These are phyloP conservation scores for Girardia tigrina DNA, from an alignment of 2,888 invertebrate genomes.

Conservation along the genomic window DNA sequence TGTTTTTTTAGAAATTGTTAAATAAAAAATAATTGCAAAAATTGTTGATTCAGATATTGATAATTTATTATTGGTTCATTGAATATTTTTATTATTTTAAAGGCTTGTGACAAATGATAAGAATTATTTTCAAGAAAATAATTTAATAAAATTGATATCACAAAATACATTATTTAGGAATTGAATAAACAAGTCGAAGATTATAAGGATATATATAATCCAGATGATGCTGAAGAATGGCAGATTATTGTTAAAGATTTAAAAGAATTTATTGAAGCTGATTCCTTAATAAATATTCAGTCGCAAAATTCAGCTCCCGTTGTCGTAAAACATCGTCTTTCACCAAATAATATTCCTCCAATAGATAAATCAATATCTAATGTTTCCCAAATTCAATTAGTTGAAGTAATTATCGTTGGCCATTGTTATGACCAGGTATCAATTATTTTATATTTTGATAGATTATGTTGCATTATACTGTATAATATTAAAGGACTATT, in stretches of 20 bases:
- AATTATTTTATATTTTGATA: background rate
- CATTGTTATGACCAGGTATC: constrained; percentile 70
- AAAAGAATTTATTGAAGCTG: constrained; percentile 77
- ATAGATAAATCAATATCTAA: constrained; percentile 68
- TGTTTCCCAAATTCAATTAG: constrained; percentile 66
- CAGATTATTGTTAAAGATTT: constrained; percentile 81
- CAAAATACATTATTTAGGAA: constrained; percentile 54
- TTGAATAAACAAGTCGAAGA: constrained; percentile 82
- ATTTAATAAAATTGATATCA: background rate
- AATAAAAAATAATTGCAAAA: too few relatives aligned
- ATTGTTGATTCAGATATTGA: too few relatives aligned
- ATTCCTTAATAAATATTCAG: constrained; percentile 71
- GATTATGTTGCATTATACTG: background rate
- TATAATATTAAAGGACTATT: too few relatives aligned
- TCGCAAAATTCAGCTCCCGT: constrained; percentile 72
- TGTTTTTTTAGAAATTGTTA: too few relatives aligned
- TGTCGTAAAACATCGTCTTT: constrained; percentile 71
- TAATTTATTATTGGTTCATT: too few relatives aligned
- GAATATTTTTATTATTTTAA: too few relatives aligned
- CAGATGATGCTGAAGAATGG: constrained; percentile 93
- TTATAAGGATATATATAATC: constrained; percentile 83
- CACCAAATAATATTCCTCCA: constrained; percentile 68
- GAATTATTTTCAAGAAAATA: too few relatives aligned
- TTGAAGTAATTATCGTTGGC: constrained; percentile 83
- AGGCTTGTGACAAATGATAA: too few relatives aligned